Conservation (phyloP, 2,888 invertebrate species). For the Lobophora halterata region DNA sequence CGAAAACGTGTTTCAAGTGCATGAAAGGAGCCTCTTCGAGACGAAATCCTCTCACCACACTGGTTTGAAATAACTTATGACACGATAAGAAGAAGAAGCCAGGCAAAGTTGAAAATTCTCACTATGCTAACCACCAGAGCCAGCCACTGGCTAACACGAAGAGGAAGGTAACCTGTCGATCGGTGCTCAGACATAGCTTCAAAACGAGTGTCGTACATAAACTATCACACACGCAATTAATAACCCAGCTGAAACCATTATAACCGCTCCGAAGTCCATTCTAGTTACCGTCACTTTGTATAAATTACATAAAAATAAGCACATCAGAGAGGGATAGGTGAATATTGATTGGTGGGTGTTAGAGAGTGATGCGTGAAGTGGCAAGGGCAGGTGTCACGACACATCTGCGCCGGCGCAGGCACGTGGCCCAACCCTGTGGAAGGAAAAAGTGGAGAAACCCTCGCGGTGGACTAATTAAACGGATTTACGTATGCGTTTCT, state of each 20-base stretch:
- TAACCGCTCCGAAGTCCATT: slow-evolving; percentile 71
- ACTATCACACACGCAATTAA: slow-evolving; percentile 46
- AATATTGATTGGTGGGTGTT: slow-evolving; percentile 47
- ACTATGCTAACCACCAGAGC: too few species aligned
- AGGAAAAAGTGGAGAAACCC: slow-evolving; percentile 67
- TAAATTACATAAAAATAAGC: slow-evolving; percentile 80
- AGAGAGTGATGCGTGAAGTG: slow-evolving; percentile 67
- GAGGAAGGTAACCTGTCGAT: too few species aligned
- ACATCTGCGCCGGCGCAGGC: slow-evolving; percentile 73
- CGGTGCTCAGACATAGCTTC: too few species aligned
- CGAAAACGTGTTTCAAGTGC: too few species aligned
- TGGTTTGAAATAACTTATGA: too few species aligned
- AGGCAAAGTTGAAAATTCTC: too few species aligned
- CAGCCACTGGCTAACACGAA: too few species aligned
- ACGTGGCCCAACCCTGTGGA: slow-evolving; percentile 75
- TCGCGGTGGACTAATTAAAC: slow-evolving; percentile 48
- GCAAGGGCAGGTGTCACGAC: slow-evolving; percentile 76
- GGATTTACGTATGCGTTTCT: slow-evolving; percentile 27
- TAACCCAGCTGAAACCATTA: slow-evolving; percentile 59
- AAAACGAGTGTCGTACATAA: slow-evolving; percentile 7
- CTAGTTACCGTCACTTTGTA: slow-evolving; percentile 78
- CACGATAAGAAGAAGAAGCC: too few species aligned
- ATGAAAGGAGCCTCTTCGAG: too few species aligned
- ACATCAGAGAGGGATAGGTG: slow-evolving; percentile 60
- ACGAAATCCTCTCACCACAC: too few species aligned